A percentile compares a stretch with the other conserved stretches of the same genome.
phyloP scores from a whole-genome alignment of 2,888 invertebrate species.

The Frankliniella fusca region DNA sequence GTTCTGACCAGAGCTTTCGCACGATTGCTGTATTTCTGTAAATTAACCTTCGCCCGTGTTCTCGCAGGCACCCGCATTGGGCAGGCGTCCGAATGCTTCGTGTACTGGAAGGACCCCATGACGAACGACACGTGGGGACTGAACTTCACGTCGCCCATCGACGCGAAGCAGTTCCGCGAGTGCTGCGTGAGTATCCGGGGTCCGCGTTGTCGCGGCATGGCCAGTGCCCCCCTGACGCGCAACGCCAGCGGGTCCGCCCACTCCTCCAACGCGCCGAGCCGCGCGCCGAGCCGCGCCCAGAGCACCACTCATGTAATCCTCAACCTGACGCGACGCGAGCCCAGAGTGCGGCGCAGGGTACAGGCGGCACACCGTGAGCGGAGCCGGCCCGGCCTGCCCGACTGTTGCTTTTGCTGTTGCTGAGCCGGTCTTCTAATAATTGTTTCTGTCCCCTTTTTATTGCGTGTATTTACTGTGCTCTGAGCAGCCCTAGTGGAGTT shows the following conservation, averaged over 20 bases:
- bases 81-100: constrained; percentile 97
- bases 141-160: constrained; percentile 95
- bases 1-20: too few species aligned
- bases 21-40: too few species aligned
- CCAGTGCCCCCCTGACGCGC: constrained; percentile 10
- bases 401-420: too few species aligned
- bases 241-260: constrained; percentile 21
- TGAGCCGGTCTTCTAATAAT: too few species aligned
- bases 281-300: constrained; percentile 15
- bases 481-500: too few species aligned
- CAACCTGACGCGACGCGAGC: background rate
- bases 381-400: too few species aligned
- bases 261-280: constrained; percentile 21
- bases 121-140: constrained; percentile 97
- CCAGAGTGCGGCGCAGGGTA: background rate
- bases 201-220: constrained; percentile 15
- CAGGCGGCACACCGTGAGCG: too few species aligned
- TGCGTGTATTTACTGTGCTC: too few species aligned
- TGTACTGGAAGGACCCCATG: constrained; percentile 97
- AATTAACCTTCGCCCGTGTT: too few species aligned
- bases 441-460: too few species aligned
- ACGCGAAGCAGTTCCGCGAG: constrained; percentile 94
- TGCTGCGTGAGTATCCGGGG: constrained; percentile 77
- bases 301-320: constrained; percentile 21
- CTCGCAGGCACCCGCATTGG: constrained; percentile 86